phyloP scores from a whole-genome alignment of 2,888 invertebrate species.

The Caenorhabditis auriculariae region DNA sequence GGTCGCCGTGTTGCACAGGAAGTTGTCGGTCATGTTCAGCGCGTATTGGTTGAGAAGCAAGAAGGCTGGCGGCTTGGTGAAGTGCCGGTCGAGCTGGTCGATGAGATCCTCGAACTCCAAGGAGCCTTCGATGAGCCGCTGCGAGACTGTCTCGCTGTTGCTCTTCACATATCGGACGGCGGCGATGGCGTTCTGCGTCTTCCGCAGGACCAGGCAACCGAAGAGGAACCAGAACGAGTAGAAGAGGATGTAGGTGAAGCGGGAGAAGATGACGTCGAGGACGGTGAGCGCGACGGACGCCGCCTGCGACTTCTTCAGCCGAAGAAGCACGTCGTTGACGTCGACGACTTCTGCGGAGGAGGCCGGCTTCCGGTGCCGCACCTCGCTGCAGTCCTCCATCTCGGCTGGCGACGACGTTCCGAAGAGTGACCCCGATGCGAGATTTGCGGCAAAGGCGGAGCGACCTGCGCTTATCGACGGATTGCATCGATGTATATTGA shows the following conservation, averaged over 20 bases:
- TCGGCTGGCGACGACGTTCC: too few relatives aligned
- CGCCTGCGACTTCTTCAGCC: too few relatives aligned
- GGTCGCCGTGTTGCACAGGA: conserved; percentile 58
- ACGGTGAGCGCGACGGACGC: conserved; percentile 10
- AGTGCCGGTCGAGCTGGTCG: conserved; percentile 29
- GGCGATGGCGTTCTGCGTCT: conserved; percentile 58
- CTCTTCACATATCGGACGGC: conserved; percentile 60
- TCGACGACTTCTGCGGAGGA: too few relatives aligned
- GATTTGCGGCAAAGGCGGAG: too few relatives aligned
- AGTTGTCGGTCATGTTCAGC: conserved; percentile 63
- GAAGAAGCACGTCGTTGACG: too few relatives aligned
- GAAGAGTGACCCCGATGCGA: too few relatives aligned
- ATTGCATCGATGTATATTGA: too few relatives aligned
- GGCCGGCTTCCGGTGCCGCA: too few relatives aligned
- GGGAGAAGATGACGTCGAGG: conserved; percentile 15
- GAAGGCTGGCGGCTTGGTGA: conserved; percentile 56
- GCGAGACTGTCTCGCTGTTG: conserved; percentile 49
- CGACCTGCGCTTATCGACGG: too few relatives aligned
- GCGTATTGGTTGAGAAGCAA: conserved; percentile 62
- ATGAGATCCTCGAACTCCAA: conserved; percentile 49
- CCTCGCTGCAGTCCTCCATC: too few relatives aligned
- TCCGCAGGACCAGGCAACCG: conserved; percentile 54
- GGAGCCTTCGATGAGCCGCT: conserved; percentile 52
- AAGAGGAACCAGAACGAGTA: conserved; percentile 49
- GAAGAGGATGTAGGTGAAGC: conserved; percentile 22